Conservation (phyloP, 2,113 vertebrate species). For the Dasyurus viverrinus region DNA sequence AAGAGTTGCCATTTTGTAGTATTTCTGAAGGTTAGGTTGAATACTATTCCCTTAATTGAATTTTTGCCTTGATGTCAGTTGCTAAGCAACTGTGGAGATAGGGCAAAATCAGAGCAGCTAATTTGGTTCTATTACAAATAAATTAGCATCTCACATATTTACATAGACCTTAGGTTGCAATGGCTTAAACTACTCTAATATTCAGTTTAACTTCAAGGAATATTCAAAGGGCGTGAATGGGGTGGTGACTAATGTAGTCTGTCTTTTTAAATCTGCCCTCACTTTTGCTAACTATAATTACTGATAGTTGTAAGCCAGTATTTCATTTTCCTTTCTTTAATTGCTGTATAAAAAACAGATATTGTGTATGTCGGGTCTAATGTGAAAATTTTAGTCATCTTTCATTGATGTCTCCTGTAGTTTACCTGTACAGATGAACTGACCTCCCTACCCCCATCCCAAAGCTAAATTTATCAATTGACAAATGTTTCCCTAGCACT, state of each 20-base stretch:
- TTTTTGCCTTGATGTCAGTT: slow-evolving; percentile 74
- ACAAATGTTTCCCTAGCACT: background rate
- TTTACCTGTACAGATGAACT: background rate
- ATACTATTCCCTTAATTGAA: slow-evolving; percentile 75
- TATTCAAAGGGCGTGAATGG: slow-evolving; percentile 22
- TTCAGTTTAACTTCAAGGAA: slow-evolving; percentile 52
- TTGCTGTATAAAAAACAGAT: background rate
- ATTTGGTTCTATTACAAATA: slow-evolving; percentile 71
- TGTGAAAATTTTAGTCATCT: background rate
- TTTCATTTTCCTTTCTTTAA: background rate
- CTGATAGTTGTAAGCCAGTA: background rate
- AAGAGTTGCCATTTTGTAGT: slow-evolving; percentile 60
- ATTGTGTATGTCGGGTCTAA: background rate
- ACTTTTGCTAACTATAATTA: background rate
- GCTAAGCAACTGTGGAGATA: slow-evolving; percentile 77
- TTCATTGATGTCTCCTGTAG: background rate
- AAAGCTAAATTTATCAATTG: background rate
- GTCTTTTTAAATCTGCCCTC: background rate
- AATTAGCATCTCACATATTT: slow-evolving; percentile 62
- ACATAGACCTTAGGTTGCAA: slow-evolving; percentile 67
- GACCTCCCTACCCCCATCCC: background rate
- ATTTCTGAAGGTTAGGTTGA: slow-evolving; percentile 72
- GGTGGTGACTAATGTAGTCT: background rate
- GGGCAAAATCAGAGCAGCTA: slow-evolving; percentile 70
- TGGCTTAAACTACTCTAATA: slow-evolving; percentile 52